Evolutionary conservation across 2,113 vertebrate genomes (phyloP), one percentile per base, ranked within the genome.

Genomic region (Ophthalmolycus amberensis): DNA sequence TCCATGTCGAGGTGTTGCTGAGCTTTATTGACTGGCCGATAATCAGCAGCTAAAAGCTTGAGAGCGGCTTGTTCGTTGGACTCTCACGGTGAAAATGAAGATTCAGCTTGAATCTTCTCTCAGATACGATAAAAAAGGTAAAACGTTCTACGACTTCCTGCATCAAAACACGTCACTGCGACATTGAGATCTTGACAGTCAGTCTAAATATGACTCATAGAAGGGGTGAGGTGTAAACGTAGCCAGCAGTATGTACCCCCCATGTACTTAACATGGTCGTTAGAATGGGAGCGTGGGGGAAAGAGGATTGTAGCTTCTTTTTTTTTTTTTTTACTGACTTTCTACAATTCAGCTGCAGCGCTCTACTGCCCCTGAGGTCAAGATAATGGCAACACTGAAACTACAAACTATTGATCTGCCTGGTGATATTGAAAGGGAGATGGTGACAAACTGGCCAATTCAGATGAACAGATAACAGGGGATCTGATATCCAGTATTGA

Each of bases 351-450:
- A 56, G 50, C 44, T 15, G 52, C 27, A 34, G 27, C 29, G 15
- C 71, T 75, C 25, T 48, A 40, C 67, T 63, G 34, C 60, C 71
- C 83, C 71, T 10, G 29, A 74, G 79, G 89, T 85, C 64, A 74
- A 68, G 72, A 82, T 68, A 59, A 89, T 71, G 59, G 65, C 85
- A 29, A 25, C 54, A 9, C 54, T 7, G 46, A 85, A 85, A 89
- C 66, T 44, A 75, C 80, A 76, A 85, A 88, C 80, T 87, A 91
- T 80, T 64, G 76, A 85, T 83, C 48, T 66, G 75, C 68, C 58
- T 54, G 58, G 3, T 74, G n/a, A 27, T 71, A 25, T 40, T 52
- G 54, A 69, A n/a, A 37, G 65, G 44, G 46, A 50, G 62, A 15
- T 32, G 48, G 65, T 63, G 38, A 37, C 65, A 60, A 50, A 71